Evolutionary conservation across 2,888 invertebrate genomes (phyloP).

Genomic region (Tipula lateralis): DNA sequence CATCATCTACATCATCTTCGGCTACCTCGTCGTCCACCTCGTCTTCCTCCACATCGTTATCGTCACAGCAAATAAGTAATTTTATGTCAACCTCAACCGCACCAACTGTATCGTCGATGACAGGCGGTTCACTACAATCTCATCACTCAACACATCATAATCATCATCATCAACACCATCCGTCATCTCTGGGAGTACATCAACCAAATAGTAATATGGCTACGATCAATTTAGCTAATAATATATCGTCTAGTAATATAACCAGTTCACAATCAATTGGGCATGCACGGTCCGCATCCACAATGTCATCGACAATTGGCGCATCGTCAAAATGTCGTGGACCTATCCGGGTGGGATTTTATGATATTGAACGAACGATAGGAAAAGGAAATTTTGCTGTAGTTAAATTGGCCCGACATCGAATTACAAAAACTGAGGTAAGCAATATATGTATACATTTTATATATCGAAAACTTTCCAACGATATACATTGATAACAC

Average conservation of each 20-base stretch:
- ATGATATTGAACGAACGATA: slow-evolving; percentile 95
- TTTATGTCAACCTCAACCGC: not conserved
- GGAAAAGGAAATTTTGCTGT: slow-evolving; percentile 99
- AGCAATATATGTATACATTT: too few species aligned
- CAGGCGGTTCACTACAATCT: not conserved
- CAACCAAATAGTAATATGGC: not conserved
- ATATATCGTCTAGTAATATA: not conserved
- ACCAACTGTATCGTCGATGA: not conserved
- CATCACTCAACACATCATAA: not conserved
- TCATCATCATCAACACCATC: not conserved
- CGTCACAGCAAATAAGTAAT: not conserved
- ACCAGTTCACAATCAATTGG: not conserved
- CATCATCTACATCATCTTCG: not conserved
- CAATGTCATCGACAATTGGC: not conserved
- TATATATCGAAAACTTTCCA: not conserved
- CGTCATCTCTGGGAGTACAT: not conserved
- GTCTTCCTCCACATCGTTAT: not conserved
- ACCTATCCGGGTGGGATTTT: slow-evolving; percentile 89
- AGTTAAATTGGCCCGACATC: slow-evolving; percentile 95
- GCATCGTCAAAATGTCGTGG: slow-evolving; percentile 51
- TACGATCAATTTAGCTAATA: not conserved
- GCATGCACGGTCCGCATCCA: not conserved
- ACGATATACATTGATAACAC: not conserved
- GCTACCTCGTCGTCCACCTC: not conserved
- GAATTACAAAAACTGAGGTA: slow-evolving; percentile 98